Base-by-base conservation (phyloP, 1,140 invertebrate species). In the Rhopalosiphum maidis region DNA sequence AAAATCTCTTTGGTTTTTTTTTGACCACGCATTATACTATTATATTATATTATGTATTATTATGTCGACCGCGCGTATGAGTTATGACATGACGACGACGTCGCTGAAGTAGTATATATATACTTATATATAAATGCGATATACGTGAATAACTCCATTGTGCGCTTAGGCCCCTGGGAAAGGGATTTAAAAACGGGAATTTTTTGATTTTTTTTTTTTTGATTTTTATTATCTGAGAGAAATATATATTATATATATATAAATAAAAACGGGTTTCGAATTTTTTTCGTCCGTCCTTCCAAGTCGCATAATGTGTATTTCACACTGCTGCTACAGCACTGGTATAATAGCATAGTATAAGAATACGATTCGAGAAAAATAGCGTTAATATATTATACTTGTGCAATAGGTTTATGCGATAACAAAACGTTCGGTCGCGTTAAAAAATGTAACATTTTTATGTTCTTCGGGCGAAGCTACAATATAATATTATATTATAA, bases 131-230 rank as follows among this genome's bases (percentile, higher is more conserved):
- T 41, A 55, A 6, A 77, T 4, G 7, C 23, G 6, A 46, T 77
- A n/a, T 77, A 83, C 90, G 43, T 48, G 90, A 91, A 91, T 51
- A 51, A 83, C 43, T 91, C 90, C 48, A 51, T 91, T 91, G 90
- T 83, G 15, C 55, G 55, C 35, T 43, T 25, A 41, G 25, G 41
- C 30, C n/a, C 90, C 90, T 91, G 90, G 90, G 90, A 77, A 91
- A 91, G 90, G 60, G 60, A 91, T 91, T 35, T 21, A 21, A 82
- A 82, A 91, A 91, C 90, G 60, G 43, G 90, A 51, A 48, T 43
- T 43, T 82, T 51, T 82, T 51, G 0, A 18, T 18, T 91, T 82
- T 23, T 46, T 23, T 46, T 37, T 85, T 54, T 41, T 35, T 35
- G 18, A n/a, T 21, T 83, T 37, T 83, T 30, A 60, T 30, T 30